phyloP scores from a whole-genome alignment of 2,113 vertebrate genomes.

The Scatophagus argus region DNA sequence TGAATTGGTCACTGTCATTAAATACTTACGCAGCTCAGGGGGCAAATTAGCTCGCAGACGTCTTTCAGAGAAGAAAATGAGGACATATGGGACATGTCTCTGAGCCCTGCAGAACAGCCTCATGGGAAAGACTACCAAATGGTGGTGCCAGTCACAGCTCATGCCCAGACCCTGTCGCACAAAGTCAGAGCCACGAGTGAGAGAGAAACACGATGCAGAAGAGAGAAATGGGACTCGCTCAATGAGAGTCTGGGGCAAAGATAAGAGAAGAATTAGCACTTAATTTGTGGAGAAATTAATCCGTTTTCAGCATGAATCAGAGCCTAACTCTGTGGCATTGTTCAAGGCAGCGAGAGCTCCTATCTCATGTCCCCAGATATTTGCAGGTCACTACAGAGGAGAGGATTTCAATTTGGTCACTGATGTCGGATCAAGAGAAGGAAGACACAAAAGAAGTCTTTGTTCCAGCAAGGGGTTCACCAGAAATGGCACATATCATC shows the following conservation, averaged over 20 bases:
- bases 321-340: conserved; percentile 71
- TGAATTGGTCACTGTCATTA: conserved; percentile 61
- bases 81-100: conserved; percentile 58
- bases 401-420: conserved; percentile 79
- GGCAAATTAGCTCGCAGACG: conserved; percentile 39
- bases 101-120: conserved; percentile 31
- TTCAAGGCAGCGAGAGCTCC: conserved; percentile 63
- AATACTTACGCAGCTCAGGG: conserved; percentile 57
- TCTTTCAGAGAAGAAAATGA: conserved; percentile 56
- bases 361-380: conserved; percentile 83
- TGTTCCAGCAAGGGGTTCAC: conserved; percentile 66
- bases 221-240: conserved; percentile 59
- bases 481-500: conserved; percentile 68
- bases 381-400: conserved; percentile 79
- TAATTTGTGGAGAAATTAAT: conserved; percentile 83
- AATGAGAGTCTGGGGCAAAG: conserved; percentile 77
- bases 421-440: conserved; percentile 70
- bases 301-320: conserved; percentile 76
- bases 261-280: conserved; percentile 83
- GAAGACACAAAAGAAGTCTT: conserved; percentile 66
- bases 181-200: conserved; percentile 55
- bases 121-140: conserved; percentile 46
- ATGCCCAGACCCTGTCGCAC: conserved; percentile 15
- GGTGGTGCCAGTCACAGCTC: conserved; percentile 39
- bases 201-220: conserved; percentile 30